phyloP scores from a whole-genome alignment of 2,113 vertebrate genomes.

The Arizona elegans region DNA sequence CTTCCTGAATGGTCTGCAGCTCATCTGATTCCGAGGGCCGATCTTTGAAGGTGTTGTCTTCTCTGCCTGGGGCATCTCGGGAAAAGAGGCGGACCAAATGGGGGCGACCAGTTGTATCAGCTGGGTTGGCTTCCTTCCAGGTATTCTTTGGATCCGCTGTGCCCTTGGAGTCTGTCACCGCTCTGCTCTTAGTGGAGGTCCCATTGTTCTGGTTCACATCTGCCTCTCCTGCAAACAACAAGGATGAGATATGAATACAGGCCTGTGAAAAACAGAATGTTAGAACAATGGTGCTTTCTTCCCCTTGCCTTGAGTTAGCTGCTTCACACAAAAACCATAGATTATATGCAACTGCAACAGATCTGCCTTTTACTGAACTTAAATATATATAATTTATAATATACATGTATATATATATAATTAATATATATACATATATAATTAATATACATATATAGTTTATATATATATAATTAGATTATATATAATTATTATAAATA shows the following conservation, averaged over 20 bases:
- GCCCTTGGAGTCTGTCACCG: constrained; percentile 91
- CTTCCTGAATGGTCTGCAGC: constrained; percentile 96
- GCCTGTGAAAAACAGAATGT: constrained; percentile 76
- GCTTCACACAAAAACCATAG: constrained; percentile 63
- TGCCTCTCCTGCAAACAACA: constrained; percentile 96
- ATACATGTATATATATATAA: too few species aligned
- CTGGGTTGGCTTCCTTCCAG: constrained; percentile 83
- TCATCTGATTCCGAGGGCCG: constrained; percentile 97
- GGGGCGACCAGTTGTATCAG: constrained; percentile 88
- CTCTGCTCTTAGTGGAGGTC: constrained; percentile 82
- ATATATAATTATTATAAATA: too few species aligned
- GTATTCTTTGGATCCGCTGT: constrained; percentile 80
- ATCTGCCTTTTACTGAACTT: constrained; percentile 30
- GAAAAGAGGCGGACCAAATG: constrained; percentile 99
- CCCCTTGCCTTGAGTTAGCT: constrained; percentile 54
- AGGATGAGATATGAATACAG: constrained; percentile 85
- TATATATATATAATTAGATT: neutral
- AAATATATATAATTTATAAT: neutral
- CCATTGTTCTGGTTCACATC: constrained; percentile 97
- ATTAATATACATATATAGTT: too few species aligned
- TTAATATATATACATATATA: neutral
- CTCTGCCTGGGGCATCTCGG: constrained; percentile 97
- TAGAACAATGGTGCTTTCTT: constrained; percentile 82
- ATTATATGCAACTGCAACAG: constrained; percentile 31
- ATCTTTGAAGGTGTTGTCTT: constrained; percentile 99